Conservation (phyloP, 2,797 vertebrate genomes). For the Karalla daura region DNA sequence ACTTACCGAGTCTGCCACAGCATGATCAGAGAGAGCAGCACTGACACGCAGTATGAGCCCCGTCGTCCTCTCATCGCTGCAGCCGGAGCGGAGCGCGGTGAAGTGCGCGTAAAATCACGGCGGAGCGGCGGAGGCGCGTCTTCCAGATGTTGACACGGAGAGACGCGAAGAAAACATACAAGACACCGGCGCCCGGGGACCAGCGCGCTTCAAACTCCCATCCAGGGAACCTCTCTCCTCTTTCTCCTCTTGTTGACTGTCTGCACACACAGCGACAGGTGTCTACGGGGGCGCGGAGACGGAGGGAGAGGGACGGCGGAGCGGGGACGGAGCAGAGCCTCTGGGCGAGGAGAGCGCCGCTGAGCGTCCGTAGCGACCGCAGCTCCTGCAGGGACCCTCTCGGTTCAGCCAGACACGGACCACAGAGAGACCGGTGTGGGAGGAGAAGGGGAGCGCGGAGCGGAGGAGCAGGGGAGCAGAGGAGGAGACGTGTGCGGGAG, state of each 20-base stretch:
- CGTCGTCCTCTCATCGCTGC: slow-evolving; percentile 57
- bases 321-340: neutral
- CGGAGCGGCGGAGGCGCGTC: neutral
- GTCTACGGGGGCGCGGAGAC: slow-evolving; percentile 14
- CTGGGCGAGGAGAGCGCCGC: neutral
- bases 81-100: slow-evolving; percentile 21
- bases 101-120: slow-evolving; percentile 9
- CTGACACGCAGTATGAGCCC: slow-evolving; percentile 1
- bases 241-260: no score
- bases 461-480: neutral
- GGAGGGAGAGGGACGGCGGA: neutral
- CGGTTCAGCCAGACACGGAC: neutral
- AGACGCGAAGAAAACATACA: neutral
- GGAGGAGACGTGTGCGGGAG: neutral
- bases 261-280: no score
- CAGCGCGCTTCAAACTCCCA: no score
- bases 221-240: no score
- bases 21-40: slow-evolving; percentile 35
- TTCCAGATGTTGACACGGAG: neutral
- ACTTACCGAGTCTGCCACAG: slow-evolving; percentile 60
- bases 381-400: slow-evolving; percentile 16
- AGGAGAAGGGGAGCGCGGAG: neutral
- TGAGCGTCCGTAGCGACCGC: slow-evolving; percentile 17
- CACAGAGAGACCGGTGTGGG: slow-evolving; percentile 9
- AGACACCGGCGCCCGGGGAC: neutral